Evolutionary conservation across 2,113 vertebrate genomes (phyloP).

Genomic region (Orycteropus afer): DNA sequence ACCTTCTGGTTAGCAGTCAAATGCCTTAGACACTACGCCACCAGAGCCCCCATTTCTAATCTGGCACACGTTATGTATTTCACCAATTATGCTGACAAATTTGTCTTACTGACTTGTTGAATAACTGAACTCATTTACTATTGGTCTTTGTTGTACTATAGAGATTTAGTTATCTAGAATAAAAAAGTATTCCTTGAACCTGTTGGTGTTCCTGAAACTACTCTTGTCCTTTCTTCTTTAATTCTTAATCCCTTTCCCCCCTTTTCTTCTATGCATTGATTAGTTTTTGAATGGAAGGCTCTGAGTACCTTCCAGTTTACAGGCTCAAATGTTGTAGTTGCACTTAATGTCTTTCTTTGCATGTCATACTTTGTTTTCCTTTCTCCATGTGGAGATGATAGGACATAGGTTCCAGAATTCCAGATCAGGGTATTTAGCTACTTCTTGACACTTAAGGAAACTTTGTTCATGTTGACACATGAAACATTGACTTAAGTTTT

Average conservation of each 20-base stretch:
- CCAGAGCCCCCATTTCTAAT: too few relatives aligned
- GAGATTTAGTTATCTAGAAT: not conserved
- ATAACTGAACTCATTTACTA: not conserved
- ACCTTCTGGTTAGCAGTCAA: too few relatives aligned
- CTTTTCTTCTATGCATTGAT: not conserved
- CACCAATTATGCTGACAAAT: not conserved
- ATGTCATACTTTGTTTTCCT: not conserved
- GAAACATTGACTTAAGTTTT: slow-evolving; percentile 3
- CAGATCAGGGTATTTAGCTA: not conserved
- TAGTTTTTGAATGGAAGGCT: not conserved
- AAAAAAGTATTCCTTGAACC: not conserved
- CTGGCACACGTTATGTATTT: not conserved
- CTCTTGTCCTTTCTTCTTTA: not conserved
- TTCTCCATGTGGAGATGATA: not conserved
- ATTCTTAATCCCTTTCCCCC: not conserved
- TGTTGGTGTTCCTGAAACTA: not conserved
- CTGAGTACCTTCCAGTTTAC: not conserved
- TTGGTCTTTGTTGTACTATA: not conserved
- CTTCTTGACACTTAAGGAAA: not conserved
- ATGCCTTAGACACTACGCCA: too few relatives aligned
- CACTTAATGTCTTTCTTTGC: not conserved
- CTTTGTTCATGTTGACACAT: not conserved
- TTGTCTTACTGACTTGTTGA: not conserved
- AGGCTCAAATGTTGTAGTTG: not conserved
- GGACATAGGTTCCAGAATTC: not conserved